Percentiles rank a stretch among this genome's conserved stretches.
Conservation (phyloP, 2,797 vertebrate genomes). For the Hypotaenidia philippensis region DNA sequence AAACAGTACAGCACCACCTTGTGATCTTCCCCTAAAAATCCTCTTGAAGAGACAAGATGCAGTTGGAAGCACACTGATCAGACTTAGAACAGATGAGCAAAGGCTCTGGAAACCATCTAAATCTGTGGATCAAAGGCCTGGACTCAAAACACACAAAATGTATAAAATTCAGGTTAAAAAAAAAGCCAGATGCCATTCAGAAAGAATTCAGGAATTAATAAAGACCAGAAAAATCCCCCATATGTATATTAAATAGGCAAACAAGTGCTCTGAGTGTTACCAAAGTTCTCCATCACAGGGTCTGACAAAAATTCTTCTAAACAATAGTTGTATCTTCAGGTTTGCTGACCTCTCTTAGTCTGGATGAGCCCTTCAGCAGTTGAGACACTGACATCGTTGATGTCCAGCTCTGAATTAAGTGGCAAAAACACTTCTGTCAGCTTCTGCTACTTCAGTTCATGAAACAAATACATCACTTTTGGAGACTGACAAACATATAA, state of each 20-base stretch:
- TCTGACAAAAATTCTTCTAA: not conserved
- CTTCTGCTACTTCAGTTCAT: not conserved
- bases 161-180: not conserved
- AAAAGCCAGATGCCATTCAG: not conserved
- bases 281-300: not conserved
- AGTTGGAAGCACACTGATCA: not conserved
- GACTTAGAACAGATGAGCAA: not conserved
- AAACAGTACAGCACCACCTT: not conserved
- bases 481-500: not conserved
- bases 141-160: not conserved
- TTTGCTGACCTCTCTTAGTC: not conserved
- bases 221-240: not conserved
- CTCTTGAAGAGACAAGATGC: not conserved
- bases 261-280: not conserved
- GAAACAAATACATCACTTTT: not conserved
- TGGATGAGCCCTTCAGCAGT: not conserved
- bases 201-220: not conserved
- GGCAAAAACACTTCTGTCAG: not conserved
- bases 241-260: not conserved
- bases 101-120: too few relatives aligned
- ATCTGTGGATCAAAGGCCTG: not conserved
- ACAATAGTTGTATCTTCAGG: not conserved
- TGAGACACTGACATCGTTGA: fast-evolving
- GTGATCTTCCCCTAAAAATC: not conserved
- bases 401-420: not conserved